Evolutionary conservation across 2,113 vertebrate genomes (phyloP).

Genomic region (Gnathonemus longibarbis): DNA sequence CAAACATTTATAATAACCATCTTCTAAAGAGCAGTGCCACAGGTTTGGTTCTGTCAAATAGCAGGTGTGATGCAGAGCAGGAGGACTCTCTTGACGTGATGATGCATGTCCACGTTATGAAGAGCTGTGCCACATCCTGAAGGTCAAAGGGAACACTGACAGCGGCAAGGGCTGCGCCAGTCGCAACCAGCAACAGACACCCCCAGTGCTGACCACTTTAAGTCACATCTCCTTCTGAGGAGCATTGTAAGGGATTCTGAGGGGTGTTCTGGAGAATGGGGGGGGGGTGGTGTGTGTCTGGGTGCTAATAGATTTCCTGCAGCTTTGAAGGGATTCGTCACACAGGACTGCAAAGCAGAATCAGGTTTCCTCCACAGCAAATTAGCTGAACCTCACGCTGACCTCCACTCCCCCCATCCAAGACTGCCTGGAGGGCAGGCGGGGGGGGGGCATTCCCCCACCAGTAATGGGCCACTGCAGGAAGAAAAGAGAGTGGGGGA

Average conservation of each 20-base stretch:
- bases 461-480: neutral
- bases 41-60: neutral
- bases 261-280: neutral
- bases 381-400: conserved; percentile 39
- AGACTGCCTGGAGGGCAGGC: conserved; percentile 6
- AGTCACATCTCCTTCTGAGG: neutral
- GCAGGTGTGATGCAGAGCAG: neutral
- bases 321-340: conserved; percentile 41
- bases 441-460: neutral
- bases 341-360: conserved; percentile 27
- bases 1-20: neutral
- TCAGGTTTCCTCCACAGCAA: conserved; percentile 44
- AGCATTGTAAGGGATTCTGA: neutral
- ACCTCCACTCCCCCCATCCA: conserved; percentile 31
- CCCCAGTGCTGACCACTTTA: neutral
- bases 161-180: neutral
- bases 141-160: neutral
- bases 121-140: neutral
- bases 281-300: conserved; percentile 17
- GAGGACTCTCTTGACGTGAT: neutral
- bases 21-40: neutral
- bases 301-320: conserved; percentile 42
- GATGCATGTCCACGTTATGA: neutral
- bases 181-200: neutral
- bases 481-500: neutral